Percentiles rank a stretch among this genome's conserved stretches.
Conservation (phyloP, 2,113 vertebrate species). For the Anser brachyrhynchus region DNA sequence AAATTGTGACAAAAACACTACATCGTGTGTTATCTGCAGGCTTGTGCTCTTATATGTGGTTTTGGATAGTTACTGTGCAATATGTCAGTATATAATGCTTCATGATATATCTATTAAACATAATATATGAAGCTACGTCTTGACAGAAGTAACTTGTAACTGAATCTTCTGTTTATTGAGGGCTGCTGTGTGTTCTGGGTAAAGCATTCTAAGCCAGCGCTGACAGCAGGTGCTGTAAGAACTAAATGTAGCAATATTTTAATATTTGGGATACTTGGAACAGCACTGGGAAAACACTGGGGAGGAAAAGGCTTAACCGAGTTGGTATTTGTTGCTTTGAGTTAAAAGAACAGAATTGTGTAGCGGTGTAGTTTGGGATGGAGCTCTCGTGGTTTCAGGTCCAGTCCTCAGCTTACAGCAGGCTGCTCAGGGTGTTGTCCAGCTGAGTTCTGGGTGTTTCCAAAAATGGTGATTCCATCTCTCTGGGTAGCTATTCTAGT, state of each 20-base stretch:
- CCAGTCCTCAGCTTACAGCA: background rate
- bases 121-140: fast-evolving
- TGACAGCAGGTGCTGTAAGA: background rate
- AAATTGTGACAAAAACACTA: background rate
- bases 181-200: fast-evolving
- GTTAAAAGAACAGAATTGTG: fast-evolving
- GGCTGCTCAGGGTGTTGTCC: background rate
- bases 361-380: fast-evolving
- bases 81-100: fast-evolving
- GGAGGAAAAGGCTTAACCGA: background rate
- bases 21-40: fast-evolving
- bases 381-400: background rate
- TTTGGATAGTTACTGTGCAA: fast-evolving
- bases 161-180: background rate
- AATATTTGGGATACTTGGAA: background rate
- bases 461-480: fast-evolving
- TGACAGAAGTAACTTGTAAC: background rate
- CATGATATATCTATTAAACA: fast-evolving
- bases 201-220: background rate
- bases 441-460: background rate
- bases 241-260: background rate
- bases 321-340: background rate
- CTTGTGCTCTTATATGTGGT: fast-evolving
- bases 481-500: background rate
- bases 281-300: fast-evolving